Percentiles rank a stretch among this genome's conserved stretches.
phyloP scores from a whole-genome alignment of 2,888 invertebrate species.

The Drosophila greeni region DNA sequence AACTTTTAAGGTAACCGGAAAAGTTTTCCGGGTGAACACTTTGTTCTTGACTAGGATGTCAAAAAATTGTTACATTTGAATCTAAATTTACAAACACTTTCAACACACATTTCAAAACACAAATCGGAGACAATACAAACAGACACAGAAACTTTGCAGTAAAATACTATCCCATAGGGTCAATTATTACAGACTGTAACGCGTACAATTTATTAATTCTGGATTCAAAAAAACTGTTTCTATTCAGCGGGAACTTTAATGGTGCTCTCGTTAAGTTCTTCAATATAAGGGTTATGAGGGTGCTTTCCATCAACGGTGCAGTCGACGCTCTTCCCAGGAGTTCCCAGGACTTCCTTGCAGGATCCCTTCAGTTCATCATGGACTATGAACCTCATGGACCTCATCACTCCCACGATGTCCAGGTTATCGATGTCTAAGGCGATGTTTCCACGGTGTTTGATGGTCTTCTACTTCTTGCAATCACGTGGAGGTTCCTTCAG shows the following conservation, averaged over 20 bases:
- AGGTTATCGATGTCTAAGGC: constrained; percentile 95
- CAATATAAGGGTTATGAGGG: constrained; percentile 97
- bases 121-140: background rate
- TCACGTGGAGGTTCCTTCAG: constrained; percentile 99
- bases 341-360: constrained; percentile 95
- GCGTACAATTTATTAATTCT: constrained; percentile 55
- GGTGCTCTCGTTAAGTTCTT: constrained; percentile 91
- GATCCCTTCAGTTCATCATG: constrained; percentile 93
- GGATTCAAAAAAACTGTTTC: constrained; percentile 48
- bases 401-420: constrained; percentile 94
- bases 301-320: constrained; percentile 93
- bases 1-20: background rate
- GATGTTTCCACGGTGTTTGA: constrained; percentile 98
- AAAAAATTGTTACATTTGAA: background rate
- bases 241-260: constrained; percentile 88
- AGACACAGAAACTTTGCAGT: background rate
- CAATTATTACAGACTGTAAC: constrained; percentile 51
- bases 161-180: constrained; percentile 22
- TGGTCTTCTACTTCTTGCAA: constrained; percentile 98
- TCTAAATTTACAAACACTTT: background rate
- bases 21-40: no score
- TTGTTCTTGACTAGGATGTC: no score
- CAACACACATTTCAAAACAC: background rate
- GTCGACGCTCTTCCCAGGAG: constrained; percentile 93
- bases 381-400: constrained; percentile 97